A percentile compares a stretch with the other conserved stretches of the same genome.
phyloP scores from a whole-genome alignment of 2,888 invertebrate genomes.

The Carabus problematicus region DNA sequence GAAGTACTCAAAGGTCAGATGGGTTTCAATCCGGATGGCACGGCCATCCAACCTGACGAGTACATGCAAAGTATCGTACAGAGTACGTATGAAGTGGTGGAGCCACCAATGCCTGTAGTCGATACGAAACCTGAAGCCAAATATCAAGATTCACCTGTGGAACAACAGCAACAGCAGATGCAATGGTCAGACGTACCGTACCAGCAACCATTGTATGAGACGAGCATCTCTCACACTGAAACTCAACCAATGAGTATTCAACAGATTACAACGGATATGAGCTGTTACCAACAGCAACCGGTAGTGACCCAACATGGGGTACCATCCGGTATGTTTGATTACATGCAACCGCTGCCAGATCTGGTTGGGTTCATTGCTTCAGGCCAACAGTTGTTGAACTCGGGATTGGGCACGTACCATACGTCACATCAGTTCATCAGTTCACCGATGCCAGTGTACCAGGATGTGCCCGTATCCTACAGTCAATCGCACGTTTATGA shows the following conservation, averaged over 20 bases:
- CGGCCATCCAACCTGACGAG: slow-evolving; percentile 23
- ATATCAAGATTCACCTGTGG: background rate
- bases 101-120: background rate
- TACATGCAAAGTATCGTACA: background rate
- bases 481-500: slow-evolving; percentile 26
- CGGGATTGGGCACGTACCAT: slow-evolving; percentile 62
- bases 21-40: slow-evolving; percentile 38
- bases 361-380: slow-evolving; percentile 62
- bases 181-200: slow-evolving; percentile 40
- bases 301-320: slow-evolving; percentile 38
- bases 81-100: slow-evolving; percentile 3
- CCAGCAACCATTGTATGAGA: slow-evolving; percentile 42
- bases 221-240: slow-evolving; percentile 16
- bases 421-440: slow-evolving; percentile 46
- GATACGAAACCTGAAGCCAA: slow-evolving; percentile 15
- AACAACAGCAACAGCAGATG: slow-evolving; percentile 20
- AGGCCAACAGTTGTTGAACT: slow-evolving; percentile 59
- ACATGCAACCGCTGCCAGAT: slow-evolving; percentile 61
- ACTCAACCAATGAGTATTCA: slow-evolving; percentile 43
- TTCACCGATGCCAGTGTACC: slow-evolving; percentile 35
- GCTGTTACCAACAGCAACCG: slow-evolving; percentile 43
- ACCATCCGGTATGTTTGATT: slow-evolving; percentile 57
- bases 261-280: slow-evolving; percentile 18
- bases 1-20: slow-evolving; percentile 75
- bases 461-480: slow-evolving; percentile 29